These are phyloP conservation scores for Muscicapa adusta DNA, from an alignment of 2,113 vertebrate species.

Conservation along the genomic window DNA sequence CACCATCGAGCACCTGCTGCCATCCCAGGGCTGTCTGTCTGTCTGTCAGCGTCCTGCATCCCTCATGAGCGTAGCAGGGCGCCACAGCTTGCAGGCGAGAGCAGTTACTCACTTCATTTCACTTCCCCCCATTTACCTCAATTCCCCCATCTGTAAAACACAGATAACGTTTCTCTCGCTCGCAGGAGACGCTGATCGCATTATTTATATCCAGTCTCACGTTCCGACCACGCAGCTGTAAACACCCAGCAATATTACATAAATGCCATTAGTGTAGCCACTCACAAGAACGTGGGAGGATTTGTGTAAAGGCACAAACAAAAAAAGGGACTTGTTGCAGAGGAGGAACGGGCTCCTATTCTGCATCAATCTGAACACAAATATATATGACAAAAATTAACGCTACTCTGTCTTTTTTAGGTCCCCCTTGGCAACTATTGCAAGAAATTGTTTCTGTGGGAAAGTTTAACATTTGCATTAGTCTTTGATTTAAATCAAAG, in stretches of 20 bases:
- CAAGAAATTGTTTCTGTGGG: background rate
- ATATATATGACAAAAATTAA: background rate
- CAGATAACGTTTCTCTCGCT: background rate
- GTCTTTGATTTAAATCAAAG: background rate
- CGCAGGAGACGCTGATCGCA: background rate
- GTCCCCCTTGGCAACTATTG: background rate
- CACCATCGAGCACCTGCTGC: rapidly evolving
- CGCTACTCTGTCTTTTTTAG: background rate
- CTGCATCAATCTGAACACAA: background rate
- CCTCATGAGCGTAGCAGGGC: background rate
- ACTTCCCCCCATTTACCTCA: background rate
- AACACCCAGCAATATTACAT: background rate
- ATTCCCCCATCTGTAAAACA: background rate
- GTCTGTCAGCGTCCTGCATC: rapidly evolving
- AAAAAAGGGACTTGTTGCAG: background rate
- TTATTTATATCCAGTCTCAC: conserved; percentile 31
- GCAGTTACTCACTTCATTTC: background rate
- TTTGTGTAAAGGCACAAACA: conserved; percentile 25
- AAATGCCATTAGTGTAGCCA: conserved; percentile 25
- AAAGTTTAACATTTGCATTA: background rate
- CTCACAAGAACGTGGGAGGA: background rate
- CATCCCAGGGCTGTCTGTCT: background rate
- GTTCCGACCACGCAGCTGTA: background rate
- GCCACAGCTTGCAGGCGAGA: background rate
- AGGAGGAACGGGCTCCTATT: background rate